Base-by-base conservation (phyloP, 2,113 vertebrate species). In the Limnothrissa miodon region DNA sequence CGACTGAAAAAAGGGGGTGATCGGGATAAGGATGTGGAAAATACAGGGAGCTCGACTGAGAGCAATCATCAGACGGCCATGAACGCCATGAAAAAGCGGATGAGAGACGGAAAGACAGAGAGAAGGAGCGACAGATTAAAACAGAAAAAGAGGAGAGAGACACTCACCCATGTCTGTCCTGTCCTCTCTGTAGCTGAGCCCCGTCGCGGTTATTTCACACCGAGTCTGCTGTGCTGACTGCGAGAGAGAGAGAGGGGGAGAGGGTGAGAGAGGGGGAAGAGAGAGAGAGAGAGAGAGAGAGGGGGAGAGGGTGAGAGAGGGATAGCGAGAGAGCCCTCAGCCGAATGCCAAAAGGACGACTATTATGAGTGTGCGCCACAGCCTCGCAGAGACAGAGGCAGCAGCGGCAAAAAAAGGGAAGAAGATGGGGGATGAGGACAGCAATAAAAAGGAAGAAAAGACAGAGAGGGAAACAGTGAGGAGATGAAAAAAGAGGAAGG, bases 101-200 rank as follows among this genome's bases (percentile, higher is more conserved):
- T 29, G 42, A 56, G 21, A 83, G 74, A 82, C 45, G 1, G 5
- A 45, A 70, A 33, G 83, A 48, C 11, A 19, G 5, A 79, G 5
- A 80, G 1, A 59, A 46, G 46, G 10, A 29, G 81, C 42, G 1
- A 29, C 5, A 45, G 74, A 51, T 39, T 45, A 66, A 29, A 45
- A 25, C 17, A 36, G 21, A 81, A 21, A 59, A 78, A 82, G 42
- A 51, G n/a, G 29, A 74, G 39, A 82, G 83, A 85, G 39, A 84
- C 21, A 85, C 87, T 87, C 62, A 87, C 87, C 84, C 82, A 80
- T 83, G 45, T 83, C 29, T 81, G 36, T 81, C 82, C 25, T 81
- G 33, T 81, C 82, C 78, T 51, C 39, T 83, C 45, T 84, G 59
- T 78, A 85, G 70, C 62, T 82, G 39, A 84, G 56, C 53, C 53